phyloP scores from a whole-genome alignment of 1,140 invertebrate genomes.

The Meloidogyne exigua region DNA sequence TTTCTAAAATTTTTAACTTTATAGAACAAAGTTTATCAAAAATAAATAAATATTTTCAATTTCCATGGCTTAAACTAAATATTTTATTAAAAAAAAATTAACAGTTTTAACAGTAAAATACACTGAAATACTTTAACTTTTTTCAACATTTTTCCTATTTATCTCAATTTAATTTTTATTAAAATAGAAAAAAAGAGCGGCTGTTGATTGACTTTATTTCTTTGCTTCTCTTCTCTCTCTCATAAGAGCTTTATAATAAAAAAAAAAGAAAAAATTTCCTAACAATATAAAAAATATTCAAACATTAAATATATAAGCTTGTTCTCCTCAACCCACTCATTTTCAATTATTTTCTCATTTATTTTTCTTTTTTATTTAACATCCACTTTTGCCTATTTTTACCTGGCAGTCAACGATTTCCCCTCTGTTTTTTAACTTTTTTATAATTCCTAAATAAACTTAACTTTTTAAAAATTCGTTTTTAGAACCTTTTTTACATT shows the following conservation, averaged over 20 bases:
- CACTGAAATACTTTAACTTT: neutral
- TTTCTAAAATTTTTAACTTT: no score
- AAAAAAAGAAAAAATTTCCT: neutral
- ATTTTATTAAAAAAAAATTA: no score
- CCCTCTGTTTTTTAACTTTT: neutral
- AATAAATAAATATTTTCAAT: no score
- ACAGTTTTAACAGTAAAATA: no score
- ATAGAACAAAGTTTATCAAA: no score
- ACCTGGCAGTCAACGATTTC: neutral
- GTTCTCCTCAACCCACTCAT: no score
- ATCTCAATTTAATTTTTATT: neutral
- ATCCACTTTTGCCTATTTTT: no score
- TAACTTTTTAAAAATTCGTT: neutral
- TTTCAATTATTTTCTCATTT: no score
- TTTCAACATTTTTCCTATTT: neutral
- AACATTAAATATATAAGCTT: neutral
- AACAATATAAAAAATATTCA: neutral
- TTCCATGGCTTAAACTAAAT: no score
- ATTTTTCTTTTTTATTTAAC: no score
- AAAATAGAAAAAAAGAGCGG: neutral
- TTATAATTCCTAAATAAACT: neutral
- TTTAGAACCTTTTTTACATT: neutral
- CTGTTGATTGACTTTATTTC: constrained; percentile 1
- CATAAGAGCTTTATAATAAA: neutral
- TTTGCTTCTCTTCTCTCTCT: neutral